Evolutionary conservation across 2,113 vertebrate genomes (phyloP).

Genomic region (Sinocyclocheilus grahami): DNA sequence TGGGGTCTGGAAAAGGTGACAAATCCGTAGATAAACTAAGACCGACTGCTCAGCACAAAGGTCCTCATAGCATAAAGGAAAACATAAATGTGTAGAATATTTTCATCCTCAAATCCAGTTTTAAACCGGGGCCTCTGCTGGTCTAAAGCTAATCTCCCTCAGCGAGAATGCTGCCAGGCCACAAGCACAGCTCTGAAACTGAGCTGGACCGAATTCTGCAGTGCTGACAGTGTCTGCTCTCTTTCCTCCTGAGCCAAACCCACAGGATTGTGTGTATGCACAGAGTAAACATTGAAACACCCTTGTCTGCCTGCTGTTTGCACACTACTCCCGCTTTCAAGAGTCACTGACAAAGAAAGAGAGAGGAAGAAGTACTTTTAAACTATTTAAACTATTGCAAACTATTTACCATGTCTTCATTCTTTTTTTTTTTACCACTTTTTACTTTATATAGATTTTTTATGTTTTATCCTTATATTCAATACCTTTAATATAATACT

Average conservation of each 20-base stretch:
- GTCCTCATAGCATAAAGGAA: not conserved
- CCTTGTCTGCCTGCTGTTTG: constrained; percentile 24
- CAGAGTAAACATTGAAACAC: constrained; percentile 46
- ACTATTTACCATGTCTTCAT: no score
- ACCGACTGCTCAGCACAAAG: not conserved
- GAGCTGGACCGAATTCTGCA: constrained; percentile 43
- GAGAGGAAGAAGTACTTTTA: not conserved
- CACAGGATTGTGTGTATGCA: constrained; percentile 65
- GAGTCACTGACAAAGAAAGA: not conserved
- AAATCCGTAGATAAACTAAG: not conserved
- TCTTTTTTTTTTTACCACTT: no score
- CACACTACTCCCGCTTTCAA: constrained; percentile 44
- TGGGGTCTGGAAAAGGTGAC: constrained; percentile 74
- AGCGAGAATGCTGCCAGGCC: not conserved
- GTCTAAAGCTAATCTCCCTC: not conserved
- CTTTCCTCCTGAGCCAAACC: constrained; percentile 57
- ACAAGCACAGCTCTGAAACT: constrained; percentile 27
- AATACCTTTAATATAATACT: no score
- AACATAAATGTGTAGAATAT: not conserved
- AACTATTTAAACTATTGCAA: no score
- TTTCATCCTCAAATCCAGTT: not conserved
- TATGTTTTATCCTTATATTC: no score
- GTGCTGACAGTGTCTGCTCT: constrained; percentile 65
- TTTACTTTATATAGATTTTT: no score
- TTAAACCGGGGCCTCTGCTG: not conserved